A percentile compares a stretch with the other conserved stretches of the same genome.
Evolutionary conservation across 2,113 vertebrate species (phyloP).

Genomic region (Rana temporaria): DNA sequence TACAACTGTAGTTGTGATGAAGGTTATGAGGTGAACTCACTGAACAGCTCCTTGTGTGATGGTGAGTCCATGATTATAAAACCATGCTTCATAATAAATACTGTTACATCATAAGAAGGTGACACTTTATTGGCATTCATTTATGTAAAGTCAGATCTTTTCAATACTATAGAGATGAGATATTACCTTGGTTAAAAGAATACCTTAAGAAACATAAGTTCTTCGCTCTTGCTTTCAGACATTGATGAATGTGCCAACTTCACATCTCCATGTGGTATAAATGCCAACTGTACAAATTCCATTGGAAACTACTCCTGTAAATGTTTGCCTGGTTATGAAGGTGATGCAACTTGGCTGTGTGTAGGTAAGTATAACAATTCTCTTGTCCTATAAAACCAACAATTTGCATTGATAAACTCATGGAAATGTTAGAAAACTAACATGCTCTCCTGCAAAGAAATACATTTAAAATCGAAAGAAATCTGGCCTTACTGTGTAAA

Average conservation of each 20-base stretch:
- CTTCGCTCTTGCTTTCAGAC: neutral
- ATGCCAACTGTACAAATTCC: neutral
- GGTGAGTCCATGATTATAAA: neutral
- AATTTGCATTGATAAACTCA: neutral
- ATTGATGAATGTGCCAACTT: slow-evolving; percentile 18
- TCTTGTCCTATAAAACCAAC: too few relatives aligned
- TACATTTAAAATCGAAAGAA: neutral
- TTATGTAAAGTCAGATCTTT: too few relatives aligned
- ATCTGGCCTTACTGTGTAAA: too few relatives aligned
- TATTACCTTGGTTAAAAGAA: neutral
- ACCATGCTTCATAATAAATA: neutral
- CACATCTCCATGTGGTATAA: slow-evolving; percentile 1
- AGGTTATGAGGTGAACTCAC: neutral
- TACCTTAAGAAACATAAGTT: neutral
- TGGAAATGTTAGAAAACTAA: neutral
- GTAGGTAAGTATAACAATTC: slow-evolving; percentile 4
- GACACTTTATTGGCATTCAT: too few relatives aligned
- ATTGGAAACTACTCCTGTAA: slow-evolving; percentile 21
- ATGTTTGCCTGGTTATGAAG: neutral
- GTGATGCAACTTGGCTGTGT: neutral
- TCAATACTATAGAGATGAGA: neutral
- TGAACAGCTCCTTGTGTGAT: slow-evolving; percentile 25
- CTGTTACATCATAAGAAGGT: neutral
- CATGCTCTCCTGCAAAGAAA: neutral
- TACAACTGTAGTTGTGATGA: slow-evolving; percentile 31